Conservation (phyloP, 2,888 invertebrate species). For the Leptarthrus brevirostris region DNA sequence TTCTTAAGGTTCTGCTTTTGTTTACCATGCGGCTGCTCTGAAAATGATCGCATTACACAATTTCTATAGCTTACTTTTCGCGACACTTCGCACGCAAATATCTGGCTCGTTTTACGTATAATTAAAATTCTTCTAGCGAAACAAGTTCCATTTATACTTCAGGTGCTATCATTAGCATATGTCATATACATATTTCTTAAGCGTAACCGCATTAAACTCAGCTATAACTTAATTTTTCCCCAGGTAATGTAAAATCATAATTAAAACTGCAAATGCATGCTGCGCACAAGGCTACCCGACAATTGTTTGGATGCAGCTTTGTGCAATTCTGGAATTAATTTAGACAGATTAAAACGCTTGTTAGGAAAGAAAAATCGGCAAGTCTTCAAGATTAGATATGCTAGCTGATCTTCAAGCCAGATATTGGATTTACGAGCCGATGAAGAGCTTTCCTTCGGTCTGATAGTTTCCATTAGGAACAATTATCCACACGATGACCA, state of each 20-base stretch:
- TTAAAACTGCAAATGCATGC: background rate
- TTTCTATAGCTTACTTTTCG: background rate
- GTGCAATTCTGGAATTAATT: constrained; percentile 20
- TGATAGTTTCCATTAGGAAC: constrained; percentile 19
- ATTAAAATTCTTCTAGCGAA: background rate
- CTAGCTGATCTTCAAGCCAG: background rate
- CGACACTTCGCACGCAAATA: background rate
- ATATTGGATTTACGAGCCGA: background rate
- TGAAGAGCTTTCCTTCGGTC: background rate
- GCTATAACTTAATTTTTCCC: background rate
- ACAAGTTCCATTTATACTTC: background rate
- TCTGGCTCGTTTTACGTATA: background rate
- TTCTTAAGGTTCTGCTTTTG: no score
- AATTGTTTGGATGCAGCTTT: constrained; percentile 5
- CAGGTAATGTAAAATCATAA: constrained; percentile 5
- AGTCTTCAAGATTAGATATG: constrained; percentile 1
- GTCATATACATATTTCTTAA: background rate
- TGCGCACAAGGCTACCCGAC: background rate
- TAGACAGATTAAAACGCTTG: background rate
- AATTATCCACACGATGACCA: constrained; percentile 26
- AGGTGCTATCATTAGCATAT: background rate
- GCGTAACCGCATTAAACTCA: background rate
- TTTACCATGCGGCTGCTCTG: no score
- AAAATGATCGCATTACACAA: background rate
- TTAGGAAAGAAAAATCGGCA: background rate